phyloP scores from a whole-genome alignment of 2,113 vertebrate genomes.

The Scortum barcoo region DNA sequence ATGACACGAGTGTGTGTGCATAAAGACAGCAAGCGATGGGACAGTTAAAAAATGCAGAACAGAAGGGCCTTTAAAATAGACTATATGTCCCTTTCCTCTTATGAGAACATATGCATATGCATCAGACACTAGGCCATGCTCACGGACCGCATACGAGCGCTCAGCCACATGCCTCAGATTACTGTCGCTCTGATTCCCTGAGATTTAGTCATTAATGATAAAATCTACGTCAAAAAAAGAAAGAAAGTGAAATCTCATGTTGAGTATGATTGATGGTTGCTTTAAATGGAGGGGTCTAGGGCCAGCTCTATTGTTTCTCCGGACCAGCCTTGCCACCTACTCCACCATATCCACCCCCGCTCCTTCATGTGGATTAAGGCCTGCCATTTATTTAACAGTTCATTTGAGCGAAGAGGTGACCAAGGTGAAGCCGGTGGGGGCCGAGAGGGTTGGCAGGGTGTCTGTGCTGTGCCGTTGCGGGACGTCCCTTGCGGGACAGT shows the following conservation, averaged over 20 bases:
- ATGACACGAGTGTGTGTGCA: background rate
- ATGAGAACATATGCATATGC: conserved; percentile 9
- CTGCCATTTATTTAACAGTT: conserved; percentile 90
- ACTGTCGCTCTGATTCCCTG: conserved; percentile 57
- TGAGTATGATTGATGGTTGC: conserved; percentile 88
- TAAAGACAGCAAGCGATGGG: background rate
- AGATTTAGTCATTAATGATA: conserved; percentile 87
- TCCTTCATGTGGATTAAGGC: conserved; percentile 87
- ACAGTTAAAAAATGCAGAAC: conserved; percentile 9
- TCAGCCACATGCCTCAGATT: conserved; percentile 74
- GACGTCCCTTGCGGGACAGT: conserved; percentile 85
- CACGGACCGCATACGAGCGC: conserved; percentile 39
- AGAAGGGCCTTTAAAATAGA: background rate
- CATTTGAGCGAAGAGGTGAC: conserved; percentile 87
- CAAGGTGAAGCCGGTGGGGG: conserved; percentile 77
- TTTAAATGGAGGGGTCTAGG: conserved; percentile 86
- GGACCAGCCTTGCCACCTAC: conserved; percentile 67
- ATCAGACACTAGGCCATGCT: conserved; percentile 66
- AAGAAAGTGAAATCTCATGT: conserved; percentile 82
- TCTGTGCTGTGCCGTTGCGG: conserved; percentile 75
- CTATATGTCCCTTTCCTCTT: background rate
- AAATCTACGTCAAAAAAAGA: conserved; percentile 77
- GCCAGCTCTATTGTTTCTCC: conserved; percentile 86
- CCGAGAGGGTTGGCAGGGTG: conserved; percentile 70
- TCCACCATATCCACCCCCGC: conserved; percentile 56